Evolutionary conservation across 2,113 vertebrate species (phyloP), one percentile per base, ranked within the genome.

Genomic region (Pao palembangensis): DNA sequence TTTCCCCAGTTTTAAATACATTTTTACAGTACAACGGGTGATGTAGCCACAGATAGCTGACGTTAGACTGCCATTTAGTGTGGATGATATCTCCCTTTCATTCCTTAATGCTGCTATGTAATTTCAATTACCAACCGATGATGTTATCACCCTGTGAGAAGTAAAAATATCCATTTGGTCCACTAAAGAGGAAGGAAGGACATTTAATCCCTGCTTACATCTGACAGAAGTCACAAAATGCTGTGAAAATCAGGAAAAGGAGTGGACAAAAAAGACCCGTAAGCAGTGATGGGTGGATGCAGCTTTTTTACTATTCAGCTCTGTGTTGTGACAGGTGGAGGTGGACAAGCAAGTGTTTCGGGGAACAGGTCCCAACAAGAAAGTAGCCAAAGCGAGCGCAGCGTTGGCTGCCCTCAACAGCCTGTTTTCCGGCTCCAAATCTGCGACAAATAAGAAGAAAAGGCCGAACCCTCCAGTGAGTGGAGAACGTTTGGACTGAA

Each of bases 321-420:
- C 25, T 67, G 16, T 61, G 5, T 3, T n/a, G 28, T 1, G n/a
- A 50, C 81, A 98, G 95, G 95, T 98, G 85, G 94, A 95, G 91
- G 95, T 98, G 71, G 95, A 98, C 69, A 93, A 94, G 75, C 93
- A 94, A 90, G 92, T 94, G 49, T 98, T 98, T 84, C 90, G 93
- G 80, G 95, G 95, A 12, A 92, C 93, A 18, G 95, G 95, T 77
- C 94, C 95, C 81, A 98, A 96, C 80, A 98, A 98, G 89, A 98
- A 96, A 78, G 94, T 94, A 67, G 95, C 95, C 60, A 98, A 98
- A 87, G 95, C 95, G 61, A 94, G 93, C 20, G 95, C 95, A 17
- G 95, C 95, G 0, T 69, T 96, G 65, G 92, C 93, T 42, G 95
- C 94, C 13, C 90, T 98, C 48, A 93, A 94, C 80, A 93, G 92